These are phyloP conservation scores for Archocentrus centrarchus DNA, from an alignment of 2,113 vertebrate genomes.

Conservation along the genomic window DNA sequence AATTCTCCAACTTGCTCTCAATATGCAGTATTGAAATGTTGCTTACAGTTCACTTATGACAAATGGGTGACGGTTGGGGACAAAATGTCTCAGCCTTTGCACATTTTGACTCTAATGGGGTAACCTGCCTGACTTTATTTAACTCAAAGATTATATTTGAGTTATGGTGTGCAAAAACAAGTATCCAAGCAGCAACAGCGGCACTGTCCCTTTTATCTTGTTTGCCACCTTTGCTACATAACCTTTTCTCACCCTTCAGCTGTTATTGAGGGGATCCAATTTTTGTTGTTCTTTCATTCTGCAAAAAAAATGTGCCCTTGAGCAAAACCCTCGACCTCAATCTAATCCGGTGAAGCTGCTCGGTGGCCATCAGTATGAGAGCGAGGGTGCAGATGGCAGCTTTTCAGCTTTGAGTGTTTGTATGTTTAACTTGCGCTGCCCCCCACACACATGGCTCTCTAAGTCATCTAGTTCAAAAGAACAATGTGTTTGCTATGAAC, in stretches of 20 bases:
- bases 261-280: conserved; percentile 35
- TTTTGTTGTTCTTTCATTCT: conserved; percentile 41
- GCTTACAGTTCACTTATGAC: background rate
- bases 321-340: conserved; percentile 33
- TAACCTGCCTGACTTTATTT: conserved; percentile 15
- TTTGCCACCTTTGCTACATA: conserved; percentile 26
- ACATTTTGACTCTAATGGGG: background rate
- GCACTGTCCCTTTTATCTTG: conserved; percentile 38
- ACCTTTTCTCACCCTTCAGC: conserved; percentile 11
- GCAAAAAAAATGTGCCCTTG: conserved; percentile 8
- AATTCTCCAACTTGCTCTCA: too few species aligned
- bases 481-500: background rate
- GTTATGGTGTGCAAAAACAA: conserved; percentile 9
- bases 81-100: background rate
- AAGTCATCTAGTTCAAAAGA: background rate
- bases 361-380: conserved; percentile 1
- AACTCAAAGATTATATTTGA: conserved; percentile 26
- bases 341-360: conserved; percentile 30
- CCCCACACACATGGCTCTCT: background rate
- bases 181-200: conserved; percentile 8
- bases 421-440: conserved; percentile 16
- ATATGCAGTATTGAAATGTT: background rate
- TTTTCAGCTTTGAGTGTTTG: conserved; percentile 12
- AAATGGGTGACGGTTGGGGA: background rate
- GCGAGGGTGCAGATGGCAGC: conserved; percentile 15